A percentile compares a stretch with the other conserved stretches of the same genome.
Evolutionary conservation across 2,113 vertebrate species (phyloP).

Genomic region (Eptesicus fuscus): DNA sequence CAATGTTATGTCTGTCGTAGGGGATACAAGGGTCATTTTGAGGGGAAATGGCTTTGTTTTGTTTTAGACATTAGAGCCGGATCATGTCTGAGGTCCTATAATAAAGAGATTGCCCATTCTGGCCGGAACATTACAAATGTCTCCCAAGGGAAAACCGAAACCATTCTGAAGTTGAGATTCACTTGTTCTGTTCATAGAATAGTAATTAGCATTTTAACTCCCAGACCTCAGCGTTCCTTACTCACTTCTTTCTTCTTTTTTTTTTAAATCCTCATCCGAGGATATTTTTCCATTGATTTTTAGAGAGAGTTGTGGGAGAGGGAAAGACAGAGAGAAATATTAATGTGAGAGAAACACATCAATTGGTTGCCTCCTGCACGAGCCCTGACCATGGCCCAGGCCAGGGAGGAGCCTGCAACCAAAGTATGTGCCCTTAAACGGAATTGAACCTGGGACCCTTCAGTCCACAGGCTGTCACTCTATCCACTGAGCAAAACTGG

Average conservation of each 20-base stretch:
- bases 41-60: neutral
- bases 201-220: neutral
- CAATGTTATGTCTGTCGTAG: neutral
- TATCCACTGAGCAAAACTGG: too few species aligned
- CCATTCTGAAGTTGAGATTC: neutral
- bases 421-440: too few species aligned
- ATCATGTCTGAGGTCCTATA: neutral
- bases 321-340: too few species aligned
- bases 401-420: too few species aligned
- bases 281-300: too few species aligned
- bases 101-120: rapidly evolving
- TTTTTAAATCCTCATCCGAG: neutral
- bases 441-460: too few species aligned
- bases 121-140: neutral
- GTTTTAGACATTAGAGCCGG: neutral
- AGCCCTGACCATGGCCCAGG: too few species aligned
- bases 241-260: neutral
- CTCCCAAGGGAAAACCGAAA: neutral
- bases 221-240: neutral
- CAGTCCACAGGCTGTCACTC: too few species aligned
- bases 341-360: too few species aligned
- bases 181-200: neutral
- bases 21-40: neutral
- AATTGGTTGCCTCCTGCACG: neutral
- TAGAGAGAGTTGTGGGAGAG: too few species aligned